Percentiles rank a stretch among this genome's conserved stretches.
Conservation (phyloP, 2,888 invertebrate species). For the Tethea ocularis region DNA sequence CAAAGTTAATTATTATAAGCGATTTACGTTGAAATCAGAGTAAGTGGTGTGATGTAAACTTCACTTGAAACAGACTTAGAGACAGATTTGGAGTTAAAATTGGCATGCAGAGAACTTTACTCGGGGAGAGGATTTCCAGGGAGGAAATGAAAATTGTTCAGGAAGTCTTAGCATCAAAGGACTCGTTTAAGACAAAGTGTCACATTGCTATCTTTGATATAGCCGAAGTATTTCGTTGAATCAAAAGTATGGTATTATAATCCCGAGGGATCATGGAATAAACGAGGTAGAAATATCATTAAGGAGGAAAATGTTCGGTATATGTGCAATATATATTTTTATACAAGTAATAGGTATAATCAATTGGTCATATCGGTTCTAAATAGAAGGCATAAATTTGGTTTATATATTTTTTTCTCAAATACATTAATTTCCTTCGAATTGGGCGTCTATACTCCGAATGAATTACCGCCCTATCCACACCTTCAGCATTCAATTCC, state of each 20-base stretch:
- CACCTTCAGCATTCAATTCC: conserved; percentile 67
- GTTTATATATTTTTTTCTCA: neutral
- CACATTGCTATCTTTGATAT: conserved; percentile 56
- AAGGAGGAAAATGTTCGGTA: neutral
- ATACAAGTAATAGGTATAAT: no score
- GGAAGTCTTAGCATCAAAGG: conserved; percentile 66
- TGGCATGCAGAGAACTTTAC: conserved; percentile 57
- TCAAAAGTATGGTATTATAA: conserved; percentile 14
- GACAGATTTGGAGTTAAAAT: conserved; percentile 60
- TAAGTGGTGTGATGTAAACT: conserved; percentile 45
- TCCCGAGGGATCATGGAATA: neutral
- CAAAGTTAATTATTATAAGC: conserved; percentile 13
- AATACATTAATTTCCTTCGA: conserved; percentile 6
- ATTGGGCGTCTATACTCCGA: conserved; percentile 13
- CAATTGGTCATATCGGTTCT: no score
- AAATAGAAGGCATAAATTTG: neutral
- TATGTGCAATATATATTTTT: neutral
- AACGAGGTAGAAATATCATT: neutral
- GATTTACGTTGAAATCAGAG: conserved; percentile 34
- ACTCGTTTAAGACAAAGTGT: conserved; percentile 58
- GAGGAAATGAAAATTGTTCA: conserved; percentile 74
- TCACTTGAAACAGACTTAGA: conserved; percentile 38
- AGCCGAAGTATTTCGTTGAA: conserved; percentile 28
- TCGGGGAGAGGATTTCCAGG: conserved; percentile 53
- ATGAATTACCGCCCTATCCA: conserved; percentile 40